Percentiles rank a stretch among this genome's conserved stretches.
These are phyloP conservation scores for Monoplex corrugatus DNA, from an alignment of 2,888 invertebrate species.

Conservation along the genomic window DNA sequence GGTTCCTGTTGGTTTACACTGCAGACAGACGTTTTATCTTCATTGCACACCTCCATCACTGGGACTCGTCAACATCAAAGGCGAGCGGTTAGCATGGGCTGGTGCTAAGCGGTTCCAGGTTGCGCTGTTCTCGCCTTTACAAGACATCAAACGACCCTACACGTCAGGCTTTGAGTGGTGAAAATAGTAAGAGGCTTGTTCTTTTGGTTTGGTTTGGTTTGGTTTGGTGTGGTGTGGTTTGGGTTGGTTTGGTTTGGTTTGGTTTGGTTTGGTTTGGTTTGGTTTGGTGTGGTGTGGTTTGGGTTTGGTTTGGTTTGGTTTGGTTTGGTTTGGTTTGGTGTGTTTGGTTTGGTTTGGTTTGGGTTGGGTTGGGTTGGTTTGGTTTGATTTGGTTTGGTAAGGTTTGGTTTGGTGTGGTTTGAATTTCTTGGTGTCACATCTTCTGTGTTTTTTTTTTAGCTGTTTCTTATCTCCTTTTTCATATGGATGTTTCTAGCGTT, in stretches of 20 bases:
- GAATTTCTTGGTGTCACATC: not conserved
- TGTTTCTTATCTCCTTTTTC: too few relatives aligned
- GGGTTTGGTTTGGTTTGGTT: too few relatives aligned
- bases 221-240: too few relatives aligned
- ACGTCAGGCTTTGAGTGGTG: not conserved
- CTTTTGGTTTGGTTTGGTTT: too few relatives aligned
- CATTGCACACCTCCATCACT: slow-evolving; percentile 3
- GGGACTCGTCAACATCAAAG: slow-evolving; percentile 23
- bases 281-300: too few relatives aligned
- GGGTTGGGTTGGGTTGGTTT: too few relatives aligned
- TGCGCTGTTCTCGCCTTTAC: not conserved
- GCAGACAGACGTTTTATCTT: slow-evolving; percentile 29
- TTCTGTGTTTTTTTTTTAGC: not conserved
- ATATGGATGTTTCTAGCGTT: too few relatives aligned
- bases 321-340: too few relatives aligned
- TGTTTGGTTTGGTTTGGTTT: too few relatives aligned
- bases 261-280: too few relatives aligned
- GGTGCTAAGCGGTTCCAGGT: slow-evolving; percentile 28
- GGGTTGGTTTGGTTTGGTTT: too few relatives aligned
- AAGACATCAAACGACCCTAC: not conserved
- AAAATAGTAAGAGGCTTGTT: not conserved
- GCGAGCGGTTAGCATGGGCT: not conserved
- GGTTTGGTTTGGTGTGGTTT: slow-evolving; percentile 10
- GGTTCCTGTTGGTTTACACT: slow-evolving; percentile 18
- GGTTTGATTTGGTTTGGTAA: not conserved